phyloP scores from a whole-genome alignment of 2,888 invertebrate genomes.

The Sesamia inferens region DNA sequence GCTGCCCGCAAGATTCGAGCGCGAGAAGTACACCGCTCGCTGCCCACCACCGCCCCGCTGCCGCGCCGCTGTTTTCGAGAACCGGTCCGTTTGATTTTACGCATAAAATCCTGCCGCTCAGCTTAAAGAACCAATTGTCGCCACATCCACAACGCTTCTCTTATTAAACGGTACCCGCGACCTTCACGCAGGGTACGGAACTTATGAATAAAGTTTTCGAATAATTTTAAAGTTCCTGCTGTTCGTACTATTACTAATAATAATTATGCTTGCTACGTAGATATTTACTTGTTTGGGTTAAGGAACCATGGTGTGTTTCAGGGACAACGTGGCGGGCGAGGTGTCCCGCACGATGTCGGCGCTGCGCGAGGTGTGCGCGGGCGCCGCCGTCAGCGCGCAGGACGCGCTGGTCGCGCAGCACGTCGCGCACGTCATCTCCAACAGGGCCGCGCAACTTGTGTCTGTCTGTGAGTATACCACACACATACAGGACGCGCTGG shows the following conservation, averaged over 20 bases:
- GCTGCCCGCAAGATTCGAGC: too few species aligned
- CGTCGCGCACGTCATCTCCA: conserved; percentile 92
- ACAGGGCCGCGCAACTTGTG: conserved; percentile 93
- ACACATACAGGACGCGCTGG: conserved; percentile 88
- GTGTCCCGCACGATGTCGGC: conserved; percentile 74
- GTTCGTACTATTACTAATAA: not conserved
- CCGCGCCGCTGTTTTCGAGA: too few species aligned
- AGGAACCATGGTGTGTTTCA: conserved; percentile 48
- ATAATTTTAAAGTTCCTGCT: not conserved
- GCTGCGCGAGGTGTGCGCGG: conserved; percentile 72
- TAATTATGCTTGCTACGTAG: not conserved
- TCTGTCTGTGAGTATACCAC: conserved; percentile 91
- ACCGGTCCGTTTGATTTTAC: too few species aligned
- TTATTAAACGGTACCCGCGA: too few species aligned
- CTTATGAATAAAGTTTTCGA: too few species aligned
- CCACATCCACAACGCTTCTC: too few species aligned
- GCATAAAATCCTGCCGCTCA: too few species aligned
- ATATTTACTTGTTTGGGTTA: not conserved
- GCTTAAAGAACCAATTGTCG: too few species aligned
- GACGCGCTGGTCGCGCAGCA: conserved; percentile 92
- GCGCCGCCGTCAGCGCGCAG: conserved; percentile 59
- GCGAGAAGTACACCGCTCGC: too few species aligned
- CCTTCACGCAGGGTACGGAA: too few species aligned
- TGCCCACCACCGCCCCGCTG: too few species aligned
- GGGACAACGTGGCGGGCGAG: conserved; percentile 78